Evolutionary conservation across 2,113 vertebrate genomes (phyloP), one percentile per base, ranked within the genome.

Genomic region (Tor tambroides): DNA sequence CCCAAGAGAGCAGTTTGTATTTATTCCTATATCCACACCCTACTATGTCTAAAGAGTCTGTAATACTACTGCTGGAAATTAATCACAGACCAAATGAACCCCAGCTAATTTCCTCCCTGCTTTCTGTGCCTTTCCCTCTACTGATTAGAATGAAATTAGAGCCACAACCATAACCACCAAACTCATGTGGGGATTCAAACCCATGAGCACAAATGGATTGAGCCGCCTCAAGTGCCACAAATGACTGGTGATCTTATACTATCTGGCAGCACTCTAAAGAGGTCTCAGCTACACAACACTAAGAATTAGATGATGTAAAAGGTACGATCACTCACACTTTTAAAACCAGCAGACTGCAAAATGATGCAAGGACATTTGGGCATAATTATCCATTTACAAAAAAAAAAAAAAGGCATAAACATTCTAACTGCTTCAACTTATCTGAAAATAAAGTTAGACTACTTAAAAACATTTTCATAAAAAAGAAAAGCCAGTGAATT

Each of bases 11-110:
- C 3, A 11, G 38, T 54, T 67, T 65, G 72, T 72, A 83, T 90
- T 80, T 80, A 61, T 88, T 88, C 67, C 75, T 83, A 46, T 79
- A 35, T 79, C n/a, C 35, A 84, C 72, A 23, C 74, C 56, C 82
- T 54, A 69, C 84, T 69, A 74, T 84, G 76, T 83, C 28, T 2
- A 59, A n/a, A 63, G 35, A 80, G 14, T 76, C 87, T 87, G 78
- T 49, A 15, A 86, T 21, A 86, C 80, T 38, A 72, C 75, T 88
- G 87, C 82, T 82, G 85, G 79, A 74, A 91, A 88, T 90, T 88
- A 87, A 89, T 91, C 85, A 77, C 10, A 38, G 91, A 83, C 79
- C 86, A 77, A 85, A 65, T 86, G 80, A 91, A 89, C 79, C 86
- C 86, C 82, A 59, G 88, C 86, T 86, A 86, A 91, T 79, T 81